Percentiles rank a stretch among this genome's conserved stretches.
Evolutionary conservation across 2,113 vertebrate genomes (phyloP).

Genomic region (Gymnogyps californianus): DNA sequence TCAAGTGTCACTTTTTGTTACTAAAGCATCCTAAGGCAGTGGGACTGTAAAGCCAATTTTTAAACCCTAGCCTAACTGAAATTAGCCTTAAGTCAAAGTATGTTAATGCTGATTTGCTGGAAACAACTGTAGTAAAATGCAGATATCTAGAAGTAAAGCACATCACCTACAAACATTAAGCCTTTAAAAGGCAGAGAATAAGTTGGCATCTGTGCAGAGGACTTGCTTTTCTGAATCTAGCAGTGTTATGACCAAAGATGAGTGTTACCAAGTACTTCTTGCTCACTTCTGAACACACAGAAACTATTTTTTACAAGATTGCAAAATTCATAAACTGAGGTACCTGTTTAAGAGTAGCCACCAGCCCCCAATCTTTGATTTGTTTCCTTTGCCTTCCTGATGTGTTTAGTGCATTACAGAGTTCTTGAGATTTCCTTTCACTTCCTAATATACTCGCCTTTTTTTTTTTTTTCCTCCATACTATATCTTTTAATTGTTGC

Average conservation of each 20-base stretch:
- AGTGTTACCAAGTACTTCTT: neutral
- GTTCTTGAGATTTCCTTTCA: neutral
- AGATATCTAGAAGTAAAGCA: neutral
- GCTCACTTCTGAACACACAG: neutral
- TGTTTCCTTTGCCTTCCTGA: neutral
- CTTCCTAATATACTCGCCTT: neutral
- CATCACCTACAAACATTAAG: neutral
- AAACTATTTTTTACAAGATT: neutral
- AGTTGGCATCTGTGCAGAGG: neutral
- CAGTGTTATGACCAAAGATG: neutral
- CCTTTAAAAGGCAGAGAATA: neutral
- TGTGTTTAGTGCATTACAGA: neutral
- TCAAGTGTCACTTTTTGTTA: neutral
- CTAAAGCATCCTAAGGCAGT: neutral
- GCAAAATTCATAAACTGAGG: neutral
- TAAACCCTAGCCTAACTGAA: neutral
- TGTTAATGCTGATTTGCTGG: neutral
- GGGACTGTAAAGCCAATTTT: neutral
- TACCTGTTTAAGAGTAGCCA: neutral
- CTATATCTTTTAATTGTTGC: neutral
- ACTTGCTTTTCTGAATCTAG: neutral
- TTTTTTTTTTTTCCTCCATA: neutral
- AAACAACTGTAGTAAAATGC: neutral
- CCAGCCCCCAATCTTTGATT: neutral
- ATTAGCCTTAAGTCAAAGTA: neutral